These are phyloP conservation scores for Diplolepis rosae DNA, from an alignment of 2,888 invertebrate species.

Conservation along the genomic window DNA sequence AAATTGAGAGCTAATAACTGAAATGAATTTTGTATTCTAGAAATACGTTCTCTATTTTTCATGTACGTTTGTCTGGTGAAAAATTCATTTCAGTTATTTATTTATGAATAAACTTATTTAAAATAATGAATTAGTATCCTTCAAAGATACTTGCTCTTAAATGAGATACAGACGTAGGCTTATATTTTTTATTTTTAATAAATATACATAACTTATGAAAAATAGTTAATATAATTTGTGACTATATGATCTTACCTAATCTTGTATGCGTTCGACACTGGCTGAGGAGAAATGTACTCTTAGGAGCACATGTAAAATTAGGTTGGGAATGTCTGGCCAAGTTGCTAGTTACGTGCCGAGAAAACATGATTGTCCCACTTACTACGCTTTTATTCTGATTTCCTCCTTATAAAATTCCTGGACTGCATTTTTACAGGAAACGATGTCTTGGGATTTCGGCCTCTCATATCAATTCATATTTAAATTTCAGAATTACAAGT, in stretches of 20 bases:
- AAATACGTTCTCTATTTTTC: no score
- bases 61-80: no score
- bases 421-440: neutral
- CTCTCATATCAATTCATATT: neutral
- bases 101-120: no score
- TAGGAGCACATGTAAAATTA: neutral
- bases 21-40: no score
- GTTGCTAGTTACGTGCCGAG: neutral
- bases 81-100: no score
- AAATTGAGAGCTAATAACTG: no score
- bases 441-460: neutral
- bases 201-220: neutral
- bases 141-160: no score
- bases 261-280: neutral
- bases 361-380: neutral
- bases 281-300: neutral
- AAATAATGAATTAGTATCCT: no score
- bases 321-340: neutral
- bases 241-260: neutral
- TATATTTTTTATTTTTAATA: neutral
- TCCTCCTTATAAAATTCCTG: neutral
- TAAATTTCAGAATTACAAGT: neutral
- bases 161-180: neutral
- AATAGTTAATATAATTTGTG: no score
- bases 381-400: neutral